Evolutionary conservation across 1,140 invertebrate genomes (phyloP), one percentile per base, ranked within the genome.

Genomic region (Colletes latitarsis): DNA sequence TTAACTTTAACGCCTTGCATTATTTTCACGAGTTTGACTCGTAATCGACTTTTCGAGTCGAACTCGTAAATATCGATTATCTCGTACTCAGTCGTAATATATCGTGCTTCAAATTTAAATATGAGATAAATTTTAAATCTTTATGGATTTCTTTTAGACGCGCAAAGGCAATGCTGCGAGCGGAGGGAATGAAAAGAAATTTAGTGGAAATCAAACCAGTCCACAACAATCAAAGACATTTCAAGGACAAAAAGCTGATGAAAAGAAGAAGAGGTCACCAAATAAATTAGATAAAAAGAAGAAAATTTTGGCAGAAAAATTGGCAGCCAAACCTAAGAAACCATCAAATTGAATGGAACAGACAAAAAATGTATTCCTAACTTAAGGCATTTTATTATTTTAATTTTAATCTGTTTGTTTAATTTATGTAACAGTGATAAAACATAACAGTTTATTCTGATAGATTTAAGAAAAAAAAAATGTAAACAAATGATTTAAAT

Each of bases 231-330:
- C 9, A 41, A 53, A 10, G 2, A 3, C 68, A 55, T 93, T 92
- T 63, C 87, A 92, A 76, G 92, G 92, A 30, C 87, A 91, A 64
- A 92, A 90, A 60, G 82, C 86, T 30, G 85, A 90, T 21, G n/a
- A 19, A 4, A 91, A 93, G 46, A 91, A 92, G 68, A 90, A 91
- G 49, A 82, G 80, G n/a, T 92, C 90, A 49, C 71, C 79, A 21
- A 74, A 19, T 12, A 93, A 92, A 71, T 63, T 86, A 1, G 81
- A 90, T 0, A 90, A 92, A 58, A 89, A 92, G 60, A 92, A 92
- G 73, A 90, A 91, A 71, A n/a, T 81, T 2, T 77, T 93, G 71
- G 90, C 92, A 64, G 76, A 86, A 66, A 93, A 92, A 77, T 74
- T 92, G 41, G 80, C 76, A 39, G 73, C 86, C 5, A 89, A 90